These are phyloP conservation scores for Gila orcuttii DNA, from an alignment of 2,113 vertebrate genomes.

Conservation along the genomic window DNA sequence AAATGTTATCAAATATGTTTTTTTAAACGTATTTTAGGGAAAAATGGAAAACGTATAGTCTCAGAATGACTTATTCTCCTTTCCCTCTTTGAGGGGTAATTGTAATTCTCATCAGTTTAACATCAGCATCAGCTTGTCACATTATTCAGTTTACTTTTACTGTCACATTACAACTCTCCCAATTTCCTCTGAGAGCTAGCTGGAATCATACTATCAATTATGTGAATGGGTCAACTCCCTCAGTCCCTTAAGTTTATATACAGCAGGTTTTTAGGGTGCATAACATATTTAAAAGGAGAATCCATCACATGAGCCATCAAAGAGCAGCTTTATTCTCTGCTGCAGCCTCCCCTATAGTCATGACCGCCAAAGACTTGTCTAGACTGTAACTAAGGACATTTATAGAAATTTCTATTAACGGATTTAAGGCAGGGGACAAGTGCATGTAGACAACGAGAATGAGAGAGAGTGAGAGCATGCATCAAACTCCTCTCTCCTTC, in stretches of 20 bases:
- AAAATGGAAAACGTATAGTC: background rate
- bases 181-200: background rate
- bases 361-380: constrained; percentile 47
- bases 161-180: constrained; percentile 17
- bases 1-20: background rate
- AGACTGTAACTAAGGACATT: constrained; percentile 44
- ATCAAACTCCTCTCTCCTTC: background rate
- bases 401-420: constrained; percentile 46
- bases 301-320: constrained; percentile 10
- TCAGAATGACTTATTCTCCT: background rate
- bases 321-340: background rate
- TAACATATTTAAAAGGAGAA: constrained; percentile 12
- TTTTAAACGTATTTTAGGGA: background rate
- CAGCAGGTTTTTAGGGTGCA: constrained; percentile 18
- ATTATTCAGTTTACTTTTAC: constrained; percentile 55
- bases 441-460: background rate
- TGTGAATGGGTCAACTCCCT: background rate
- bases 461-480: background rate
- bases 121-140: constrained; percentile 46
- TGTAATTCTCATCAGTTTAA: background rate
- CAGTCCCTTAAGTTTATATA: background rate
- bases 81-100: background rate
- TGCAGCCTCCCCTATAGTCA: background rate
- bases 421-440: constrained; percentile 21
- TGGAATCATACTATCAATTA: constrained; percentile 6